phyloP scores from a whole-genome alignment of 2,113 vertebrate genomes.

The Dinomys branickii region DNA sequence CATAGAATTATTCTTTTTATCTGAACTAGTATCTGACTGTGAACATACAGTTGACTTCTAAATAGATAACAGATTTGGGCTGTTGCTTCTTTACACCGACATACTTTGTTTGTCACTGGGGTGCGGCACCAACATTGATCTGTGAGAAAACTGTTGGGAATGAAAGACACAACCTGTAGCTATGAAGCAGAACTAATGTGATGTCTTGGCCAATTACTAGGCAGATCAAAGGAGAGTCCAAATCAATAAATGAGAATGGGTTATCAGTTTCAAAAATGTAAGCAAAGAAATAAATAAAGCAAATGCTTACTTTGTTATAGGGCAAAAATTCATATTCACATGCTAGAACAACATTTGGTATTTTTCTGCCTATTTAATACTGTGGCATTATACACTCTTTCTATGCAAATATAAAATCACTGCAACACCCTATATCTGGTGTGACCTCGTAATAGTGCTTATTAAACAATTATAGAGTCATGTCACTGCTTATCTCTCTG shows the following conservation, averaged over 20 bases:
- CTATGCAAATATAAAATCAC: neutral
- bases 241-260: neutral
- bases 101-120: neutral
- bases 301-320: neutral
- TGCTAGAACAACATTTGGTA: neutral
- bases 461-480: neutral
- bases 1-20: too few relatives aligned
- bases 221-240: neutral
- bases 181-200: neutral
- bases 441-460: neutral
- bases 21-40: neutral
- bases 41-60: neutral
- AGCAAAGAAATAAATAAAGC: neutral
- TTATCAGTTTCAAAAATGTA: neutral
- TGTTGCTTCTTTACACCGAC: neutral
- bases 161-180: neutral
- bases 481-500: neutral
- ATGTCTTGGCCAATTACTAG: neutral
- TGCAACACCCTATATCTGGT: neutral
- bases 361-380: neutral
- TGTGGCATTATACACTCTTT: neutral
- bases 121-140: neutral
- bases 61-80: neutral
- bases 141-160: neutral
- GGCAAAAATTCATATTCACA: neutral